A percentile compares a stretch with the other conserved stretches of the same genome.
Conservation (phyloP, 2,888 invertebrate species). For the Odontocolon sp. region DNA sequence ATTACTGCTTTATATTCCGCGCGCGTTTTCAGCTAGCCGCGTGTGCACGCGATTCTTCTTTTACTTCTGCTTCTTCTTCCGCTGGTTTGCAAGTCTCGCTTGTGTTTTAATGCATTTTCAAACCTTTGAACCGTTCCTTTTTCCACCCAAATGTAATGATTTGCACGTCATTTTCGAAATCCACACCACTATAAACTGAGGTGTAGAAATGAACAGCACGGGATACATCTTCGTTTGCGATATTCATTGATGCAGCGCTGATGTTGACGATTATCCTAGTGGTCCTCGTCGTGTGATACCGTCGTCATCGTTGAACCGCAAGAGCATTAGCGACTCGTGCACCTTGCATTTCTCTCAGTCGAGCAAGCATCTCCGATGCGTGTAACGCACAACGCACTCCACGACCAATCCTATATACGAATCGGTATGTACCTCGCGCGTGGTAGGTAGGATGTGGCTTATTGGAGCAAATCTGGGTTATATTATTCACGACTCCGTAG, state of each 20-base stretch:
- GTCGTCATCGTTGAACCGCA: background rate
- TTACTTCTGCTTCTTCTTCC: slow-evolving; percentile 45
- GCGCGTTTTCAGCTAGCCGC: slow-evolving; percentile 36
- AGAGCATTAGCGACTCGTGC: background rate
- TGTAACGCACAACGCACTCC: background rate
- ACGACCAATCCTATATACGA: background rate
- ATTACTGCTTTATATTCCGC: slow-evolving; percentile 77
- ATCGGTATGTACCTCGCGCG: slow-evolving; percentile 41
- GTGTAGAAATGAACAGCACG: no score
- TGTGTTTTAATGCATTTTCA: no score
- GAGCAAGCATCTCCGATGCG: background rate
- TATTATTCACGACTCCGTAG: slow-evolving; percentile 68
- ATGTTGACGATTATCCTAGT: no score
- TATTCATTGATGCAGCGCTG: no score
- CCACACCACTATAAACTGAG: no score
- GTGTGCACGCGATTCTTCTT: slow-evolving; percentile 33
- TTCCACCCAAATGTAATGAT: no score
- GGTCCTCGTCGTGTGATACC: no score
- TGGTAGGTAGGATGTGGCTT: slow-evolving; percentile 77
- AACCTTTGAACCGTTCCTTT: no score
- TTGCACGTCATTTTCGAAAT: no score
- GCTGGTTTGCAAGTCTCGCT: background rate
- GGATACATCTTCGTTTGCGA: no score
- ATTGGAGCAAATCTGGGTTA: slow-evolving; percentile 79
- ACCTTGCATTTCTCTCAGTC: background rate